Percentiles rank a stretch among this genome's conserved stretches.
Conservation (phyloP, 2,113 vertebrate species). For the Scopus umbretta region DNA sequence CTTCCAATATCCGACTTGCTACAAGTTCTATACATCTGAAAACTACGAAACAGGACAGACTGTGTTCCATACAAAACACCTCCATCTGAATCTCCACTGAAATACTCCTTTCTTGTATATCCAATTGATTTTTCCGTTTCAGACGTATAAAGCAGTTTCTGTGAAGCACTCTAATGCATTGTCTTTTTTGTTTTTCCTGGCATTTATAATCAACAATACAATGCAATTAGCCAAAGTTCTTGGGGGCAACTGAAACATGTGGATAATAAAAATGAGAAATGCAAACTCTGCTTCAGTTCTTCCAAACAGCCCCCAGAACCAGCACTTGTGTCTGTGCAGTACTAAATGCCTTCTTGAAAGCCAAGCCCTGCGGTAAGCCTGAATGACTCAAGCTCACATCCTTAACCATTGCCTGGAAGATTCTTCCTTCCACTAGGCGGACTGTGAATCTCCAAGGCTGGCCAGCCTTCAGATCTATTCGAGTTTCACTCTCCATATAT, state of each 20-base stretch:
- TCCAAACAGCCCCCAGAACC: background rate
- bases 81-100: background rate
- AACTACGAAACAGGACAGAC: background rate
- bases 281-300: background rate
- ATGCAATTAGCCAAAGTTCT: background rate
- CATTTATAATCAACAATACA: background rate
- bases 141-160: background rate
- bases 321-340: background rate
- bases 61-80: background rate
- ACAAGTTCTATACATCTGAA: background rate
- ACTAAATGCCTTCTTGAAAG: background rate
- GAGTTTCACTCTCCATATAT: background rate
- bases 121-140: background rate
- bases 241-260: background rate
- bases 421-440: background rate
- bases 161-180: background rate
- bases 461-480: background rate
- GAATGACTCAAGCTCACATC: background rate
- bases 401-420: background rate
- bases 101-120: background rate
- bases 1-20: background rate
- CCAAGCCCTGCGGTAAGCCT: background rate
- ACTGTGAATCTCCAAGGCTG: background rate
- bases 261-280: conserved; percentile 7
- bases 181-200: background rate